Base-by-base conservation (phyloP, 2,888 invertebrate species). In the Ornithoptera alexandrae region DNA sequence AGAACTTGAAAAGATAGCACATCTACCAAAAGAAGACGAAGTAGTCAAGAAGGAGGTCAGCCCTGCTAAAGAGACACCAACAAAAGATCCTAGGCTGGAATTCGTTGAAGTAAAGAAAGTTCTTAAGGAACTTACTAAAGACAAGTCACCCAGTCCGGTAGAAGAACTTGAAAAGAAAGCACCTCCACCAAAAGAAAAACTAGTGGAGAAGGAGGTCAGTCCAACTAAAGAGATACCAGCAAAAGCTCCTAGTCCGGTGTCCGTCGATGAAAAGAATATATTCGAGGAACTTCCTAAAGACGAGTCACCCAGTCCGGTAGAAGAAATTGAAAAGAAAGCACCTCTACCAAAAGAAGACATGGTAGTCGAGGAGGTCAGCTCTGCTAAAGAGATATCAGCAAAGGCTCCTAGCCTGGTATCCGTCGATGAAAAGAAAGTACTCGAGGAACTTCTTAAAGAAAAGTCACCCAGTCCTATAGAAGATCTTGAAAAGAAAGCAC, bases 81-180 rank as follows among this genome's bases (percentile, higher is more conserved):
- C 5, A 42, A 42, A 42, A 5, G 8, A 1, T 2, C 42, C 42
- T 15, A 42, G 42, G 4, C 42, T 1, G 15, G 42, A 4, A 15
- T 12, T 1, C 1, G 42, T 15, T 5, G 42, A 42, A 4, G 42
- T 4, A 2, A 42, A 8, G 42, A 42, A 8, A 42, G 15, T 42
- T 4, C 10, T 15, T 1, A 4, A 4, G 42, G 15, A 12, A 15
- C 42, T 42, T 42, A 1, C 8, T 24, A 24, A 24, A 24, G 24
- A 24, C 2, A 24, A 24, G 24, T 24, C 24, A 24, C 24, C 24
- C 24, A 42, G 42, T 12, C 42, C 42, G 4, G 2, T 18, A 8
- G 53, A 50, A 50, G 30, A 62, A 1, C 42, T 24, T 3, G 67
- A 72, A 10, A 72, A n/a, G n/a, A 15, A 56, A 56, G 2, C n/a